Conservation (phyloP, 2,113 vertebrate species). For the Eurypyga helias region DNA sequence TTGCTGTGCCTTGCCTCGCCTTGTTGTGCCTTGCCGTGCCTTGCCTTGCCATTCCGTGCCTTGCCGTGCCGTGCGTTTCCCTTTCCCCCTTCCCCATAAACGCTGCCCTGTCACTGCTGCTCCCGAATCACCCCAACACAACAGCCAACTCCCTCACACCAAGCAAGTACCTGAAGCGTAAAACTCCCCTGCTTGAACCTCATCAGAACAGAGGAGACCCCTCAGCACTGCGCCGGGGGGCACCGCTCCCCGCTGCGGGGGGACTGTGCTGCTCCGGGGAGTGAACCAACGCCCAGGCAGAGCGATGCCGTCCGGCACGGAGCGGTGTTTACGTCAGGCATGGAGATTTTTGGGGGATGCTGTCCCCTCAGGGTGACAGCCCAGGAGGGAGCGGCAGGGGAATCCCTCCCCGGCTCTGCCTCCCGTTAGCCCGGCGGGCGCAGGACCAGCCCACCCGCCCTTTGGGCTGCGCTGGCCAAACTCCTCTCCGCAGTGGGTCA, state of each 20-base stretch:
- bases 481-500: background rate
- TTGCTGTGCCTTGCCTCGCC: background rate
- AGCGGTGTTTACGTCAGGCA: background rate
- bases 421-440: background rate
- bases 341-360: background rate
- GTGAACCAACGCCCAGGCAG: rapidly evolving
- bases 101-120: background rate
- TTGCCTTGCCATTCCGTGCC: background rate
- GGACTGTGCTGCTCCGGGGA: background rate
- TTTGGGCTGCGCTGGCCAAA: background rate
- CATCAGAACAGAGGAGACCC: background rate
- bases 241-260: background rate
- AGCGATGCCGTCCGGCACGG: background rate
- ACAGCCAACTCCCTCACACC: rapidly evolving
- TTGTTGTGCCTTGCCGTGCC: no score
- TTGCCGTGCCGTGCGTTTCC: no score
- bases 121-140: rapidly evolving
- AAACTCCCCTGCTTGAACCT: background rate
- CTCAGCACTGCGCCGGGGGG: background rate
- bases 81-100: background rate
- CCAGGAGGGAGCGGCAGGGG: background rate
- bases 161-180: no score
- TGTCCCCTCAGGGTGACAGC: background rate
- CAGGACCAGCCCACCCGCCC: no score
- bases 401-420: background rate